Evolutionary conservation across 2,113 vertebrate species (phyloP), one percentile per base, ranked within the genome.

Genomic region (Platycercus adscitus): DNA sequence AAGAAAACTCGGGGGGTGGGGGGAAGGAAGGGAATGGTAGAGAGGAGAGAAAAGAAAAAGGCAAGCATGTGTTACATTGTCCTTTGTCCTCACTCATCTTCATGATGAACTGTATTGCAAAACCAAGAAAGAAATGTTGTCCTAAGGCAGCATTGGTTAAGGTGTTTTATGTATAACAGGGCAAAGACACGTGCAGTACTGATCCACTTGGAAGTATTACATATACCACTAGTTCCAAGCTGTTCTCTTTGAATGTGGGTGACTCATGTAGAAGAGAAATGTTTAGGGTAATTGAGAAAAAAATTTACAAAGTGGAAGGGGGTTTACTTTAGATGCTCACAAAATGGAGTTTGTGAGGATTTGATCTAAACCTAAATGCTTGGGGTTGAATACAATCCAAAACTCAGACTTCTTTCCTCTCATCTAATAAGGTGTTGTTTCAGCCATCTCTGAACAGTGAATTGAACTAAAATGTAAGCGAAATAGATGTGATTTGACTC

Each of bases 1-100:
- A n/a, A n/a, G n/a, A n/a, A n/a, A n/a, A n/a, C n/a, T n/a, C n/a
- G 9, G 8, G 7, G 35, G 9, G 5, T 3, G 6, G 6, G 17
- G 6, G 19, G 10, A 7, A 12, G 5, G 5, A 1, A 0, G 5
- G 9, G 8, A 20, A 39, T 6, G n/a, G 6, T 14, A 14, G 13
- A n/a, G 31, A 9, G 7, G 12, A 23, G 6, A 24, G 49, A 17
- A 28, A 28, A 56, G 17, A 44, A 35, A 23, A 55, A 46, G 5
- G 7, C 4, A 11, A 39, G 0, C 11, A 15, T 69, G 10, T 64
- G 13, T 76, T 46, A 14, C 7, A 0, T 72, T 37, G 26, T 69
- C 33, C 5, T 69, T 82, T 69, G 68, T 86, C 9, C 9, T 90
- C 13, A 3, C 12, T 68, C 10, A 25, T 63, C 29, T 61, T 43